Evolutionary conservation across 1,140 invertebrate species (phyloP).

Genomic region (Anastatus disparis): DNA sequence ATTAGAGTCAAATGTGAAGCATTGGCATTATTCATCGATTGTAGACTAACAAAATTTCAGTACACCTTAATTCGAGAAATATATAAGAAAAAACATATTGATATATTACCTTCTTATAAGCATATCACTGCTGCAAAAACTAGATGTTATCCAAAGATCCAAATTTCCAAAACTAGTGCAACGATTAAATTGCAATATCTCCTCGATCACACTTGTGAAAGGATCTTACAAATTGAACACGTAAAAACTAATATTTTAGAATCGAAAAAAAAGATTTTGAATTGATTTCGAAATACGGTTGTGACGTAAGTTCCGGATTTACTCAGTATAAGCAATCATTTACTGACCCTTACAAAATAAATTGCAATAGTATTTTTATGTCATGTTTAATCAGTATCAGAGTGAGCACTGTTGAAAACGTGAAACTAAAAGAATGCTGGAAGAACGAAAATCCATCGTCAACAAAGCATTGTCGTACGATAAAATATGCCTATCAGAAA

Average conservation of each 20-base stretch:
- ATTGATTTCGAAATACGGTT: background rate
- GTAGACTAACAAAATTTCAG: background rate
- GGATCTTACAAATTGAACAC: background rate
- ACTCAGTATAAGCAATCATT: background rate
- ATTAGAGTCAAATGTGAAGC: background rate
- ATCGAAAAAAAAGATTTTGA: background rate
- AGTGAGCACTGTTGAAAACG: background rate
- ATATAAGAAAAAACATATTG: background rate
- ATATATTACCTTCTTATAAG: background rate
- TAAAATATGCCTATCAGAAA: background rate
- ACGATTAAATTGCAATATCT: background rate
- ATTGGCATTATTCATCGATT: background rate
- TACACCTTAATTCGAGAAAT: background rate
- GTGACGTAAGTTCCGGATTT: background rate
- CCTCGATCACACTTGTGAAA: background rate
- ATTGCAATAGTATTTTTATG: background rate
- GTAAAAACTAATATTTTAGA: background rate
- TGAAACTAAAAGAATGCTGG: background rate
- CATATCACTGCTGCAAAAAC: background rate
- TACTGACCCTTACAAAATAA: background rate
- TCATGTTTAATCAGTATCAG: background rate
- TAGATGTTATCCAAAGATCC: background rate
- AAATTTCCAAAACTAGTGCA: background rate
- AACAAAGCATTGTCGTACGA: background rate
- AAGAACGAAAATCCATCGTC: slow-evolving; percentile 2